Evolutionary conservation across 2,888 invertebrate species (phyloP).

Genomic region (Macaria notata): DNA sequence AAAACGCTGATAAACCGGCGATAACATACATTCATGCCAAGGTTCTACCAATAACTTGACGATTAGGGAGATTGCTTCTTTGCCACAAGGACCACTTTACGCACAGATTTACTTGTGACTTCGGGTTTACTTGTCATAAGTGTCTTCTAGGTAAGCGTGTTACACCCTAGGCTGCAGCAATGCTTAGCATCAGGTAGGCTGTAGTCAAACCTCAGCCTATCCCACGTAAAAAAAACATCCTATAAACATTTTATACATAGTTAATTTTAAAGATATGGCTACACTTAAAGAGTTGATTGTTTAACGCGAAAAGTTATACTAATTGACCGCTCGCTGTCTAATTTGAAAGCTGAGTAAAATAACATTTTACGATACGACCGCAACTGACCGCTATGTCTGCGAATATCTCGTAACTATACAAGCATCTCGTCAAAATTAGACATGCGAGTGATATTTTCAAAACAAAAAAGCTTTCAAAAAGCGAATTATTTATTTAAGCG

Average conservation of each 20-base stretch:
- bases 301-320: neutral
- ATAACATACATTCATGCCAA: slow-evolving; percentile 16
- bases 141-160: too few relatives aligned
- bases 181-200: too few relatives aligned
- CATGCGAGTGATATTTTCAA: slow-evolving; percentile 21
- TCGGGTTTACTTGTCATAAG: too few relatives aligned
- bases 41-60: slow-evolving; percentile 8
- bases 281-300: slow-evolving; percentile 7
- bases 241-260: too few relatives aligned
- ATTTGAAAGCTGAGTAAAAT: slow-evolving; percentile 7
- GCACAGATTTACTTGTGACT: too few relatives aligned
- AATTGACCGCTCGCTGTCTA: neutral
- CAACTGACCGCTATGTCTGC: slow-evolving; percentile 12
- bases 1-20: slow-evolving; percentile 12
- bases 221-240: too few relatives aligned
- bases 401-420: slow-evolving; percentile 8
- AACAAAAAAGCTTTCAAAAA: slow-evolving; percentile 19
- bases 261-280: neutral
- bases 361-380: slow-evolving; percentile 13
- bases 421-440: slow-evolving; percentile 12
- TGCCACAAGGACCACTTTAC: neutral
- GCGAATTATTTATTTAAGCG: slow-evolving; percentile 28
- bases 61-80: slow-evolving; percentile 12
- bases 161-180: too few relatives aligned
- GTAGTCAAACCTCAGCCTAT: too few relatives aligned